Evolutionary conservation across 1,140 invertebrate species (phyloP).

Genomic region (Elysia chlorotica): DNA sequence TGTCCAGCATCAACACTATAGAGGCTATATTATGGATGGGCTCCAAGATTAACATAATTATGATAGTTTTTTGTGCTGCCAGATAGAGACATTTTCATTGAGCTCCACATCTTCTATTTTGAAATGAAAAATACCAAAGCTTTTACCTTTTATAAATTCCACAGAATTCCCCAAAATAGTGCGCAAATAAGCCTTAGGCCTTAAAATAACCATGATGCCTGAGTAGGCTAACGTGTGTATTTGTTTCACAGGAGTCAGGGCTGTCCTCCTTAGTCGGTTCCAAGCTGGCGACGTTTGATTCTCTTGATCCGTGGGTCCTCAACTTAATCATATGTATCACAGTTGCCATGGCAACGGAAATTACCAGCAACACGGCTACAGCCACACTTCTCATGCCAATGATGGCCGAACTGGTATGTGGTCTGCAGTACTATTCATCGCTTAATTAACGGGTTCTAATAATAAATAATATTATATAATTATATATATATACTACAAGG

Average conservation of each 20-base stretch:
- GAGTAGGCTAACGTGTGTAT: not conserved
- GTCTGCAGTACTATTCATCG: not conserved
- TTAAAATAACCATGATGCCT: conserved; percentile 9
- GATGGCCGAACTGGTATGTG: conserved; percentile 57
- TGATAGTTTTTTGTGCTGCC: not conserved
- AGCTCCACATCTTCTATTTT: not conserved
- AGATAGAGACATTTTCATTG: not conserved
- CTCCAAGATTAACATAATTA: not conserved
- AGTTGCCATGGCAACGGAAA: conserved; percentile 61
- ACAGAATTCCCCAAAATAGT: not conserved
- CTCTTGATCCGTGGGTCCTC: conserved; percentile 40
- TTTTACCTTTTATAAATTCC: not conserved
- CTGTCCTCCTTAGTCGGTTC: conserved; percentile 47
- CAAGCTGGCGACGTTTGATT: conserved; percentile 37
- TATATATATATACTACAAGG: not conserved
- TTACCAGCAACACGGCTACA: conserved; percentile 65
- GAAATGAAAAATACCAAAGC: not conserved
- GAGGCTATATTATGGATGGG: too few relatives aligned
- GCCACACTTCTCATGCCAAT: conserved; percentile 65
- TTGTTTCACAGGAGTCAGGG: conserved; percentile 44
- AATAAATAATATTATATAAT: not conserved
- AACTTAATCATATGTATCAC: conserved; percentile 55
- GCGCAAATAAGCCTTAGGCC: not conserved
- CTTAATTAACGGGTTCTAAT: not conserved
- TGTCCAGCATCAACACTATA: too few relatives aligned